A percentile compares a stretch with the other conserved stretches of the same genome.
Evolutionary conservation across 2,797 vertebrate genomes (phyloP).

Genomic region (Lycodopsis pacificus): DNA sequence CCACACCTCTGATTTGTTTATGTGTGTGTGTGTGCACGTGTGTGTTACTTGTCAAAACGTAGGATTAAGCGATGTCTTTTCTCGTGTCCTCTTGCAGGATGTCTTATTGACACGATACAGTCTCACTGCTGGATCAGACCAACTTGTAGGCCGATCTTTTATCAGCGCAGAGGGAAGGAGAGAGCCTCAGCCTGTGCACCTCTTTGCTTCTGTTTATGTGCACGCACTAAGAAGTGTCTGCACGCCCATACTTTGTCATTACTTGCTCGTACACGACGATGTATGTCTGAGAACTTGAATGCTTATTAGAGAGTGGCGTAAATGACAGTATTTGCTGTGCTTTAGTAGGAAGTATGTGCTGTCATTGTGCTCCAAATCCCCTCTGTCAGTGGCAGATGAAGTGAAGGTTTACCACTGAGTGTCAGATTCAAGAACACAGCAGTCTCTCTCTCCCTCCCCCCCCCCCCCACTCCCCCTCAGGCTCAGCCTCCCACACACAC

Average conservation of each 20-base stretch:
- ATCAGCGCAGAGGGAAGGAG: slow-evolving; percentile 26
- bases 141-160: slow-evolving; percentile 33
- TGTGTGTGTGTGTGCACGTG: not conserved
- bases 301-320: slow-evolving; percentile 48
- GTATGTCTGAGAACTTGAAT: slow-evolving; percentile 36
- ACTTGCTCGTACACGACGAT: slow-evolving; percentile 5
- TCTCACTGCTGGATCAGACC: slow-evolving; percentile 19
- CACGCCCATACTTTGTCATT: not conserved
- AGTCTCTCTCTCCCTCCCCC: slow-evolving; percentile 19
- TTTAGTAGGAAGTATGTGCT: slow-evolving; percentile 44
- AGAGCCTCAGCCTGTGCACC: slow-evolving; percentile 22
- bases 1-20: not conserved
- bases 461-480: slow-evolving; percentile 38
- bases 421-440: slow-evolving; percentile 60
- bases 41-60: slow-evolving; percentile 1
- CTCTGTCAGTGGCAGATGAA: slow-evolving; percentile 47
- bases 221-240: not conserved
- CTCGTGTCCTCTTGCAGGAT: slow-evolving; percentile 21
- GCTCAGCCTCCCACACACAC: slow-evolving; percentile 68
- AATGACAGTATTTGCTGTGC: slow-evolving; percentile 52
- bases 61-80: slow-evolving; percentile 22
- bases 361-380: slow-evolving; percentile 59
- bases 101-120: slow-evolving; percentile 30
- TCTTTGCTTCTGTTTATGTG: slow-evolving; percentile 29
- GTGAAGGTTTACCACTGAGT: slow-evolving; percentile 65